Percentiles rank a stretch among this genome's conserved stretches.
These are phyloP conservation scores for Harpalus rufipes DNA, from an alignment of 2,888 invertebrate species.

Conservation along the genomic window DNA sequence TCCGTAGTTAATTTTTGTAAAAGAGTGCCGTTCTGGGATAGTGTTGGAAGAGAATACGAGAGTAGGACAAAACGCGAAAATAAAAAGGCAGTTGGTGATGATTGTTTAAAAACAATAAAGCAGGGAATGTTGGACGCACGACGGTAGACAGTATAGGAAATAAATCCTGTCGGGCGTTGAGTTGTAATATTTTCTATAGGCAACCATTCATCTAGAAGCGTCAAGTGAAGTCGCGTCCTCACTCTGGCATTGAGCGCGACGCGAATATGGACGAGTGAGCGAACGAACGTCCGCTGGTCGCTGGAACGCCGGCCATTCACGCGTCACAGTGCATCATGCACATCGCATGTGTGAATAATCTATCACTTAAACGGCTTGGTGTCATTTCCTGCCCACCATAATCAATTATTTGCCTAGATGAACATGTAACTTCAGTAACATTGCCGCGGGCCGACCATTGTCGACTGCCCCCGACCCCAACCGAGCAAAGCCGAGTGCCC, in stretches of 20 bases:
- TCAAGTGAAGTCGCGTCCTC: conserved; percentile 44
- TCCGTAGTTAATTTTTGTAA: neutral
- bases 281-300: neutral
- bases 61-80: conserved; percentile 22
- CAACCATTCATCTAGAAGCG: conserved; percentile 41
- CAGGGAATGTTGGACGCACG: conserved; percentile 23
- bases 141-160: conserved; percentile 4
- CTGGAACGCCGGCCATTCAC: conserved; percentile 23
- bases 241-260: conserved; percentile 18
- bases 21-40: neutral
- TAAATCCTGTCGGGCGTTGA: conserved; percentile 44
- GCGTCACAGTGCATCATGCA: conserved; percentile 55
- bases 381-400: conserved; percentile 76
- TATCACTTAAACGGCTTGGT: conserved; percentile 68
- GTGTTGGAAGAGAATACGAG: conserved; percentile 9
- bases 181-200: conserved; percentile 52
- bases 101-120: conserved; percentile 55
- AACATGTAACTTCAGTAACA: conserved; percentile 77
- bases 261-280: neutral
- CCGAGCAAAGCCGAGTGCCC: conserved; percentile 9
- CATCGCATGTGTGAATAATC: conserved; percentile 66
- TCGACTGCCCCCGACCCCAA: conserved; percentile 20
- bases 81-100: conserved; percentile 37
- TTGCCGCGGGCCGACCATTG: conserved; percentile 65
- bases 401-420: conserved; percentile 78